Evolutionary conservation across 2,113 vertebrate genomes (phyloP), one percentile per base, ranked within the genome.

Genomic region (Brevimyrus niger): DNA sequence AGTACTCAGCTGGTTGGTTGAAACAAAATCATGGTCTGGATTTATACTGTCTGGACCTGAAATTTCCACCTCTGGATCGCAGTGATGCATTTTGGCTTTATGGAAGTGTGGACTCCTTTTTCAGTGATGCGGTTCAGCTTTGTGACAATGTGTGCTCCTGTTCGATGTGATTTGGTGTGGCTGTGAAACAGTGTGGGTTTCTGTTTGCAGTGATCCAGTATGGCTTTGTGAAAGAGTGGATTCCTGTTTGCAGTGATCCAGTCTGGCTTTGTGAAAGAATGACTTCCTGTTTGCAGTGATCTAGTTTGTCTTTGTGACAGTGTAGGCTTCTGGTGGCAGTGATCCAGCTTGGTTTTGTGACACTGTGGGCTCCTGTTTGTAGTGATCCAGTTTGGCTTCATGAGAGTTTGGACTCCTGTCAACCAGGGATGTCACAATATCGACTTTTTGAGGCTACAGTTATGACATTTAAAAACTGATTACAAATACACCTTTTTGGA

Each of bases 321-420:
- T 99, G 98, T 99, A 95, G 97, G 97, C 0, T 99, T 97, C 0
- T n/a, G 55, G 50, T 27, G 4, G 42, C 83, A 84, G 27, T 38
- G 27, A 83, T 46, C 3, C 31, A 11, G 17, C 55, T 21, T 47
- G 98, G 98, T 90, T 98, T 98, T 92, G 97, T 98, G 91, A 99
- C 97, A 47, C 23, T n/a, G n/a, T 73, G 38, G 44, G 15, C 9
- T 88, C 3, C 17, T 86, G 55, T 23, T 48, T 13, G 42, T n/a
- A 51, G 84, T 51, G 47, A 98, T 99, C 94, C 98, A 99, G 94
- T 99, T 98, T 95, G 98, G 98, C 90, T 99, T 99, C 91, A 97
- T 98, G 91, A 99, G 97, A 35, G 47, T 86, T n/a, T 98, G 99
- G 5, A n/a, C 21, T 61, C 55, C n/a, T 65, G 23, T 53, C 51